Percentiles rank a stretch among this genome's conserved stretches.
These are phyloP conservation scores for Tetramorium alpestre DNA, from an alignment of 1,140 invertebrate genomes.

Conservation along the genomic window DNA sequence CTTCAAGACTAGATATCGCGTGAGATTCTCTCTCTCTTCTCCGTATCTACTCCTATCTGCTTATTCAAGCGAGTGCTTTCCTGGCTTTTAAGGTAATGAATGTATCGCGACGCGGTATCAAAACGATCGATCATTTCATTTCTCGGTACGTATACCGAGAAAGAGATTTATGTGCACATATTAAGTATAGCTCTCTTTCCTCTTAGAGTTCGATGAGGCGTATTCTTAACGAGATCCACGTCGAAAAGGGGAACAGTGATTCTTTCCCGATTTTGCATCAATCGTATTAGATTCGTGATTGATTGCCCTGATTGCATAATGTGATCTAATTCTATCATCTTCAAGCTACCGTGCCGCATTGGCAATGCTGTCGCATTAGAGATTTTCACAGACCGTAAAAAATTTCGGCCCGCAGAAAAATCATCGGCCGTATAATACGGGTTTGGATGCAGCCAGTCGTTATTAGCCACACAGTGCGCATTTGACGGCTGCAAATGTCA, in stretches of 20 bases:
- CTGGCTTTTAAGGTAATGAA: constrained; percentile 15
- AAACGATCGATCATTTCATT: constrained; percentile 12
- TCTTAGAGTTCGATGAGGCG: not conserved
- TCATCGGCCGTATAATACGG: too few relatives aligned
- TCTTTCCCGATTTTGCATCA: not conserved
- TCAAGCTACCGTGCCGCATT: too few relatives aligned
- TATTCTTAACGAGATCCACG: not conserved
- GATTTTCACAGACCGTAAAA: too few relatives aligned
- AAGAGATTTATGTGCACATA: constrained; percentile 27
- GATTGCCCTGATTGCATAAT: not conserved
- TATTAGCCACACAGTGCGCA: constrained; percentile 44
- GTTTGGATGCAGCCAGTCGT: not conserved
- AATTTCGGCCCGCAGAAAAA: too few relatives aligned
- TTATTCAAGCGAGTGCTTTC: not conserved
- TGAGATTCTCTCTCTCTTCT: not conserved
- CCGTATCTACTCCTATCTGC: not conserved
- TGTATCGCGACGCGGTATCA: not conserved
- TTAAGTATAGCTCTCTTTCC: not conserved
- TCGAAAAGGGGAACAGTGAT: not conserved
- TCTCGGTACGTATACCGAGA: not conserved
- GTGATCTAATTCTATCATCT: not conserved
- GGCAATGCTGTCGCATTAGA: too few relatives aligned
- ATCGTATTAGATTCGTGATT: not conserved
- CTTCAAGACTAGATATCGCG: not conserved
- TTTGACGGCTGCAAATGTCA: constrained; percentile 62